Conservation (phyloP, 2,113 vertebrate genomes). For the Salvelinus fontinalis region DNA sequence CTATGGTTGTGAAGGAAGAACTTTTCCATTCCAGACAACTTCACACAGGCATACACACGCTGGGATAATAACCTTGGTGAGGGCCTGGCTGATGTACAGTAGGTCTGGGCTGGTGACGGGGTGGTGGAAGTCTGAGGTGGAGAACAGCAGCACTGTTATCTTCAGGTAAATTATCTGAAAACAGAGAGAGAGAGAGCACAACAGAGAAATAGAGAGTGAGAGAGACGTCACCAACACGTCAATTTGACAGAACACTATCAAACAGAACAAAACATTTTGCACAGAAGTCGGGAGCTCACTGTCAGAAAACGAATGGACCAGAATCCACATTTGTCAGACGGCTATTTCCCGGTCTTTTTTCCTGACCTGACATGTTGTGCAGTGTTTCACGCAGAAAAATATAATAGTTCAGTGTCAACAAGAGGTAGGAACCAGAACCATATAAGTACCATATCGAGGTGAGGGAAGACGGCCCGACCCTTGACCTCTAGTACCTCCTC, state of each 20-base stretch:
- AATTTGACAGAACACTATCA: too few relatives aligned
- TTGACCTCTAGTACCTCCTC: constrained; percentile 81
- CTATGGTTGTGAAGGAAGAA: neutral
- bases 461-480: constrained; percentile 76
- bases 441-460: constrained; percentile 80
- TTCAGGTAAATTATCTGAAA: constrained; percentile 88
- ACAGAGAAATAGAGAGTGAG: neutral
- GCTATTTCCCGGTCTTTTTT: too few relatives aligned
- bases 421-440: neutral
- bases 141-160: constrained; percentile 85
- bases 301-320: too few relatives aligned
- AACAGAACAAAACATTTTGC: neutral
- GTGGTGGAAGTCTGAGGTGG: constrained; percentile 91
- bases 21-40: neutral
- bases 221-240: too few relatives aligned
- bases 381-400: too few relatives aligned
- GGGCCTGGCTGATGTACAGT: constrained; percentile 86
- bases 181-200: too few relatives aligned
- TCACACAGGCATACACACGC: neutral
- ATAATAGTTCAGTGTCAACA: neutral
- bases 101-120: constrained; percentile 86
- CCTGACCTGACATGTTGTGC: too few relatives aligned
- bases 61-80: constrained; percentile 83
- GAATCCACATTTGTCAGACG: too few relatives aligned
- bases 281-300: too few relatives aligned